Evolutionary conservation across 2,888 invertebrate genomes (phyloP), one percentile per base, ranked within the genome.

Genomic region (Sepiola atlantica): DNA sequence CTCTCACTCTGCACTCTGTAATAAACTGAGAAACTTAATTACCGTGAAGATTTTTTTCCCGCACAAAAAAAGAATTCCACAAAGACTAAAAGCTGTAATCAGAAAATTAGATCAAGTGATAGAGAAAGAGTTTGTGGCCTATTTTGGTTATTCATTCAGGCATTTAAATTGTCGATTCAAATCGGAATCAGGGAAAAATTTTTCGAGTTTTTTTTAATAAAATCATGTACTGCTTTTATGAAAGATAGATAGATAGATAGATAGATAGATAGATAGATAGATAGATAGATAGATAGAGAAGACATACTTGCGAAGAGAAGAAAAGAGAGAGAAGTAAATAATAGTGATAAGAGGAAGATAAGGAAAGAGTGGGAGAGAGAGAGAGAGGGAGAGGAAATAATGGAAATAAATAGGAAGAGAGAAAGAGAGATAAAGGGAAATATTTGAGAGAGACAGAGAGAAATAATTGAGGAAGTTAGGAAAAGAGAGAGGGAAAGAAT

Each of bases 371-470:
- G 35, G 94, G 94, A 77, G 61, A 93, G 92, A 55, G 93, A 77
- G 93, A 93, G 93, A 77, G 61, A 90, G 91, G 94, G 90, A 93
- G 93, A 21, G 91, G 77, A 90, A 61, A 94, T 35, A 93, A 91
- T 28, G 91, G 61, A 92, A 90, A 91, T 35, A 77, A 91, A 54
- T 55, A 55, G 92, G 91, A 94, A 61, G 57, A 77, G 55, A 57
- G 35, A 90, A 77, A 90, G 28, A 55, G 54, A 35, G 21, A 94
- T 94, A 57, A 55, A 91, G 55, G 77, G 57, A 28, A 54, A 94
- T 57, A 94, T 14, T 92, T 92, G 94, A 92, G 92, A 95, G 94
- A 93, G 90, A 94, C 35, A 92, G 90, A 94, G 94, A 57, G 92
- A 94, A 55, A 93, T n/a, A 92, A 94, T 61, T 92, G 94, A 45